Evolutionary conservation across 2,797 vertebrate genomes (phyloP).

Genomic region (Florisuga fusca): DNA sequence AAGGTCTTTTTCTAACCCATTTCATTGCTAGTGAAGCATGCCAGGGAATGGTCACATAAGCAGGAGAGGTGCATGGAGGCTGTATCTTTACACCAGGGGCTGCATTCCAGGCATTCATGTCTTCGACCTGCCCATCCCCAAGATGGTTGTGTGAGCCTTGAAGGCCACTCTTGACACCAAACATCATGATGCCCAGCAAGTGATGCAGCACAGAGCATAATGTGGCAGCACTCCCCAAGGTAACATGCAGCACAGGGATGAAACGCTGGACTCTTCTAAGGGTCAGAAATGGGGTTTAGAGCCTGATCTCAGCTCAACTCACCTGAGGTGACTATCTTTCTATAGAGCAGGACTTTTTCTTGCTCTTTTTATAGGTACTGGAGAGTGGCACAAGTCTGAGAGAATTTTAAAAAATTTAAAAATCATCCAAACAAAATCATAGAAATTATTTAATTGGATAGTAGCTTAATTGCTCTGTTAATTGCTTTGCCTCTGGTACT

Average conservation of each 20-base stretch:
- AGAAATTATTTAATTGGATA: background rate
- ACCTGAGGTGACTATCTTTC: background rate
- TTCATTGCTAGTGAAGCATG: background rate
- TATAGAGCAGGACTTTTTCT: background rate
- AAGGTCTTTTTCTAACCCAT: background rate
- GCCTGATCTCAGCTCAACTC: background rate
- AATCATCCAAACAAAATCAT: background rate
- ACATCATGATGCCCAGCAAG: fast-evolving
- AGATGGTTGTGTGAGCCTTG: background rate
- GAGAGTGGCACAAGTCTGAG: background rate
- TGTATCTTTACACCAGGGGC: background rate
- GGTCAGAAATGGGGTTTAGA: background rate
- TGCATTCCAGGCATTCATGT: background rate
- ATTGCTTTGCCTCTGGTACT: constrained; percentile 62
- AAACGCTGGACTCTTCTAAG: background rate
- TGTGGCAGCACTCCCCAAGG: background rate
- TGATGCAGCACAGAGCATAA: background rate
- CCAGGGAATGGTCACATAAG: background rate
- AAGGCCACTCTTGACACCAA: background rate
- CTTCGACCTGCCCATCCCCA: background rate
- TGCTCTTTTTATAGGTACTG: background rate
- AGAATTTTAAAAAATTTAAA: background rate
- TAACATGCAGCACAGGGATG: background rate
- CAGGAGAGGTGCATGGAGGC: fast-evolving
- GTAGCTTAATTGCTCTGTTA: constrained; percentile 55